Evolutionary conservation across 2,113 vertebrate genomes (phyloP), one percentile per base, ranked within the genome.

Genomic region (Lagopus leucura): DNA sequence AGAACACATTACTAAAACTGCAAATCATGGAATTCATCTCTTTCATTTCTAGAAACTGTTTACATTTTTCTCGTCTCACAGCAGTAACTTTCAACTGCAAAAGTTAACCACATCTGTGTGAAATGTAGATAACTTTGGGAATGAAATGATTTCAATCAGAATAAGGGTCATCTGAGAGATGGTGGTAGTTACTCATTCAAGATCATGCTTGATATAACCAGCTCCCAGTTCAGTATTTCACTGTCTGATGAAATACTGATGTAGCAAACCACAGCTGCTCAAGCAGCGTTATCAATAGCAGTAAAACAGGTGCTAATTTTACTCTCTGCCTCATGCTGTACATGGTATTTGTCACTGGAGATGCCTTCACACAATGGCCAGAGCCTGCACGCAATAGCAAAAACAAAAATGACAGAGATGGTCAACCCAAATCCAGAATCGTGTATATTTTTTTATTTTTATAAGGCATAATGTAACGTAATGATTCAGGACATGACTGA

Each of bases 91-190:
- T 67, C 43, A 81, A 8, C 79, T 74, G 91, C 82, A 78, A 7
- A 11, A 74, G 34, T 42, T 25, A 86, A 82, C 85, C 84, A 45
- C 87, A 48, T 86, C 89, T 95, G 38, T 81, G 76, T 52, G 91
- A 92, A 77, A 57, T 2, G 65, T 0, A 88, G 94, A 85, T 88
- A 93, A 95, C 57, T 75, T 25, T 19, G 55, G 82, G 75, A 72
- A 73, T 9, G 18, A 47, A 84, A 54, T 11, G 70, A 89, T 94
- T 89, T 73, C 47, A 19, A 73, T 92, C 95, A 80, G 87, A 91
- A 71, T 1, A 60, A 47, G 69, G 89, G 60, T 91, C 82, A 89
- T 85, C 22, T 19, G 8, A 64, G 74, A 74, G 76, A 61, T 58
- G 66, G 34, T 78, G 83, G 43, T 12, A 74, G 77, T n/a, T 64